Conservation (phyloP, 2,113 vertebrate genomes). For the Andinoacara biseriatus region DNA sequence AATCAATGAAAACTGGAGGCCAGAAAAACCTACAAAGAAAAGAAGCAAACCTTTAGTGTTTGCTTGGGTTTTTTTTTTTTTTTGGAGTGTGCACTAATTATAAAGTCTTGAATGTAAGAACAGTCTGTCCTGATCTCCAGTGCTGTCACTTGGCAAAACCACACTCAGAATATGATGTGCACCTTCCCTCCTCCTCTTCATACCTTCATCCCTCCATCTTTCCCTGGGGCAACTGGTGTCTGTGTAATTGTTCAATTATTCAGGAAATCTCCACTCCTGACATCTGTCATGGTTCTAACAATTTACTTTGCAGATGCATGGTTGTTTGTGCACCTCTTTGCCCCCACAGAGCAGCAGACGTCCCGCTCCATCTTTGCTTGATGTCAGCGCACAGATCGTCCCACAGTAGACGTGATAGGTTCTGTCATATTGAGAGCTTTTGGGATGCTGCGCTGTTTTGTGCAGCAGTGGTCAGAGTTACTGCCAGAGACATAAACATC, state of each 20-base stretch:
- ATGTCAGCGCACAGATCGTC: not conserved
- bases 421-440: slow-evolving; percentile 24
- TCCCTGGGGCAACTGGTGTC: slow-evolving; percentile 53
- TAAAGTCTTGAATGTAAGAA: slow-evolving; percentile 45
- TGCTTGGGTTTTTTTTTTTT: slow-evolving; percentile 6
- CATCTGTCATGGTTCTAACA: slow-evolving; percentile 68
- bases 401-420: slow-evolving; percentile 5
- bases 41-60: not conserved
- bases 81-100: slow-evolving; percentile 32
- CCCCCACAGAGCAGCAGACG: not conserved
- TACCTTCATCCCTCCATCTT: slow-evolving; percentile 23
- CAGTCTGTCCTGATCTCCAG: slow-evolving; percentile 51
- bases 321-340: slow-evolving; percentile 1
- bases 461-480: not conserved
- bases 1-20: not conserved
- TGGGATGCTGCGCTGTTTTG: slow-evolving; percentile 6
- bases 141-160: slow-evolving; percentile 52
- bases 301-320: slow-evolving; percentile 43
- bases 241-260: slow-evolving; percentile 69
- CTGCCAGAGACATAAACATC: slow-evolving; percentile 10
- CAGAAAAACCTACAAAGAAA: not conserved
- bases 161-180: slow-evolving; percentile 63
- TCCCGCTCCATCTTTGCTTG: slow-evolving; percentile 6
- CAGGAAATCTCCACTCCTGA: slow-evolving; percentile 56
- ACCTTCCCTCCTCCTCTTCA: slow-evolving; percentile 19